Evolutionary conservation across 2,797 vertebrate species (phyloP), one percentile per base, ranked within the genome.

Genomic region (Dallia pectoralis): DNA sequence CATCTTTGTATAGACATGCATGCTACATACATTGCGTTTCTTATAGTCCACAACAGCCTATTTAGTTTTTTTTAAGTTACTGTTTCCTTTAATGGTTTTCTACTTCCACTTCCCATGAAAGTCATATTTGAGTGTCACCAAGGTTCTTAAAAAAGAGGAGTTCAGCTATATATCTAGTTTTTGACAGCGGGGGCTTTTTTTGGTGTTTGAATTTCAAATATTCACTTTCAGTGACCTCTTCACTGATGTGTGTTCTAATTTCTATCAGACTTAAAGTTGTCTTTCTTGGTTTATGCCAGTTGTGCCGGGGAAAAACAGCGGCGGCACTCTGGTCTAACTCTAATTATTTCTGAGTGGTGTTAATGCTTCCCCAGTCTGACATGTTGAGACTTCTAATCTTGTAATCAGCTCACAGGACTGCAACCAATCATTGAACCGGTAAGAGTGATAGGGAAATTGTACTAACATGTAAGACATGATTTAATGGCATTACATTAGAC

Each of bases 1-100:
- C 44, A 33, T 61, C 47, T 33, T 62, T 67, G 67, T 64, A 56
- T 22, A n/a, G 32, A 70, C 62, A 53, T 48, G 74, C 51, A 0
- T n/a, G 36, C 32, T 74, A 25, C 27, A n/a, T n/a, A n/a, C n/a
- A n/a, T n/a, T 61, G 62, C 73, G 40, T n/a, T 14, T 62, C 15
- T 30, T 3, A 62, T 62, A 62, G 2, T 62, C 4, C 11, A 30
- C 15, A 18, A 11, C 49, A 51, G 18, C 0, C 49, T 53, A 14
- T 53, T 16, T n/a, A 7, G n/a, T n/a, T n/a, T 53, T 19, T 53
- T 18, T 9, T 44, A 44, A n/a, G 40, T 12, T 44, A 53, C 12
- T 56, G 53, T n/a, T 56, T 56, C 53, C 11, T 56, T 56, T 22
- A 22, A 56, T 56, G n/a, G 6, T 11, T 56, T 56, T 9, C 53